Evolutionary conservation across 2,888 invertebrate genomes (phyloP).

Genomic region (Ametastegia equiseti): DNA sequence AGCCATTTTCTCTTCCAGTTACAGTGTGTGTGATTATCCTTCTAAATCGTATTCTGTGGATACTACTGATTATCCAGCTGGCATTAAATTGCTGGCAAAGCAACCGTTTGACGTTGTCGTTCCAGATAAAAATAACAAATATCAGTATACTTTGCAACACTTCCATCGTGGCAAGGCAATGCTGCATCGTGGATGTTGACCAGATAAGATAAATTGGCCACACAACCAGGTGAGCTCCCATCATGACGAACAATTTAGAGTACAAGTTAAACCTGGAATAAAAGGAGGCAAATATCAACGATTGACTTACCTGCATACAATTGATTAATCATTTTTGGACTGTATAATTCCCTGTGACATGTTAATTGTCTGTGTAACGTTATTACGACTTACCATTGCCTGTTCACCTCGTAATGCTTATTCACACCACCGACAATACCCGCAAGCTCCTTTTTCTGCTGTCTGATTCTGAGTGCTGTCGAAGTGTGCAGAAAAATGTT

Average conservation of each 20-base stretch:
- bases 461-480: neutral
- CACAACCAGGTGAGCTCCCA: neutral
- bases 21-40: too few relatives aligned
- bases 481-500: neutral
- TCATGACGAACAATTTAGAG: neutral
- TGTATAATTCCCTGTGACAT: neutral
- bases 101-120: neutral
- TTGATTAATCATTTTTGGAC: neutral
- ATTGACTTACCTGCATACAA: neutral
- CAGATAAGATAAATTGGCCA: neutral
- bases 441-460: neutral
- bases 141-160: neutral
- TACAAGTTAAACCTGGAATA: neutral
- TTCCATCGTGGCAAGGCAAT: neutral
- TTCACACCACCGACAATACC: neutral
- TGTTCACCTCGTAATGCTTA: neutral
- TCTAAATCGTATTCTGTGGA: too few relatives aligned
- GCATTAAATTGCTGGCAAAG: neutral
- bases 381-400: neutral
- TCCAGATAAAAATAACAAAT: neutral
- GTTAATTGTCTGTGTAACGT: neutral
- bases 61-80: too few relatives aligned
- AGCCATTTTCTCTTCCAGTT: too few relatives aligned
- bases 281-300: neutral
- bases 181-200: neutral